Evolutionary conservation across 2,113 vertebrate species (phyloP).

Genomic region (Piprites chloris): DNA sequence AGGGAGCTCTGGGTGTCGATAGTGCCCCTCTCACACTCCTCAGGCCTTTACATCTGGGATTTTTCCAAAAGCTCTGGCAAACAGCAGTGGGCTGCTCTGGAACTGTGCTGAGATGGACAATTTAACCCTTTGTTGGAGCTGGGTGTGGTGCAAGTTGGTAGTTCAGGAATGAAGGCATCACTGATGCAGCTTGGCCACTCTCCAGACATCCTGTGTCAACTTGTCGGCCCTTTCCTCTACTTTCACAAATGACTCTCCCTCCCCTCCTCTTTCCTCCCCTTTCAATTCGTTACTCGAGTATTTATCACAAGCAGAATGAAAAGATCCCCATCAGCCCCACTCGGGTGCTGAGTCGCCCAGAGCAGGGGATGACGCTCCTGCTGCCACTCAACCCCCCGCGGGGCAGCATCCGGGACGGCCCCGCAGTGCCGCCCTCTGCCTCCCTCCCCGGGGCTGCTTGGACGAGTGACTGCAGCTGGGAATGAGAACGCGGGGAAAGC

Average conservation of each 20-base stretch:
- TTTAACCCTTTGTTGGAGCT: background rate
- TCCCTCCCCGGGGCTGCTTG: background rate
- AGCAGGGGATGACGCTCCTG: background rate
- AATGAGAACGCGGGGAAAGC: background rate
- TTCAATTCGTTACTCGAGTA: background rate
- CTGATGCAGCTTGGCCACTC: background rate
- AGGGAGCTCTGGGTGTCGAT: background rate
- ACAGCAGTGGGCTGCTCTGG: background rate
- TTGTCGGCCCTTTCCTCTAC: background rate
- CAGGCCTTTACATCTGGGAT: background rate
- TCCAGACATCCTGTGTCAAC: background rate
- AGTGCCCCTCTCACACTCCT: no score
- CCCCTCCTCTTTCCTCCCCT: background rate
- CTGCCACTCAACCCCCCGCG: accelerated
- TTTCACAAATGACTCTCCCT: background rate
- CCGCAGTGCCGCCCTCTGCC: background rate
- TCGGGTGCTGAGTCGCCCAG: accelerated
- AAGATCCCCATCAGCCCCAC: background rate
- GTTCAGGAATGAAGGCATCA: background rate
- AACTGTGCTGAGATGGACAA: background rate
- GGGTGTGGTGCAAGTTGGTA: no score
- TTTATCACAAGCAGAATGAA: background rate
- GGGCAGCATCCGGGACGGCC: background rate
- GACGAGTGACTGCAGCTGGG: background rate
- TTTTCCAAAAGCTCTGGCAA: background rate